These are phyloP conservation scores for Anas acuta DNA, from an alignment of 2,797 vertebrate species.

Conservation along the genomic window DNA sequence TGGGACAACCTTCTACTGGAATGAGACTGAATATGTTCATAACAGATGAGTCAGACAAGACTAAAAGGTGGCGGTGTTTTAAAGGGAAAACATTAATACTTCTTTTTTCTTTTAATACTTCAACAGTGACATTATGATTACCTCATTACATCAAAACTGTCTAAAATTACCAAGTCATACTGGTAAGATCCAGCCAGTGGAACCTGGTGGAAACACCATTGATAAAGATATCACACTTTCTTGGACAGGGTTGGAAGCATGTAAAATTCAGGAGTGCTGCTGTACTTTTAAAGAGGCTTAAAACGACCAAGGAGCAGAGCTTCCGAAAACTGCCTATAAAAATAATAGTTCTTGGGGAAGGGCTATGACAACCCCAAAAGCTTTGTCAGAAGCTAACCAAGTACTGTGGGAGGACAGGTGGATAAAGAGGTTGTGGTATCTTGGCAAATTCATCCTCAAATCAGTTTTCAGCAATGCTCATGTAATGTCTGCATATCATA, in stretches of 20 bases:
- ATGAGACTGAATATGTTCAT: not conserved
- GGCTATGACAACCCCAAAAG: not conserved
- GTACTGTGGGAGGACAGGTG: not conserved
- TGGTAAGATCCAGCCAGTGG: not conserved
- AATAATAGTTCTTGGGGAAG: not conserved
- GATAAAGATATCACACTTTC: not conserved
- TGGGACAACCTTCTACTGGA: not conserved
- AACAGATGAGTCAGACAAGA: not conserved
- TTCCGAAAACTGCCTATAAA: not conserved
- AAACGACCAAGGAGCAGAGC: not conserved
- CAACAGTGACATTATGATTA: not conserved
- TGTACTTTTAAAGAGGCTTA: not conserved
- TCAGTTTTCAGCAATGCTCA: not conserved
- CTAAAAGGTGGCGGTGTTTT: not conserved
- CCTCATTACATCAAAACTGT: not conserved
- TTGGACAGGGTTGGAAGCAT: not conserved
- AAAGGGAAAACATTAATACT: not conserved
- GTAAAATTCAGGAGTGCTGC: not conserved
- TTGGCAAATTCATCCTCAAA: not conserved
- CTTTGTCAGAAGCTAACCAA: not conserved
- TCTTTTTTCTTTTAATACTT: not conserved
- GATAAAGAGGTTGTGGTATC: not conserved
- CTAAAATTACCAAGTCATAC: not conserved
- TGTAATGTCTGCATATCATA: not conserved
- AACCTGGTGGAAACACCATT: not conserved